Evolutionary conservation across 2,888 invertebrate genomes (phyloP), one percentile per base, ranked within the genome.

Genomic region (Eilema caniola): DNA sequence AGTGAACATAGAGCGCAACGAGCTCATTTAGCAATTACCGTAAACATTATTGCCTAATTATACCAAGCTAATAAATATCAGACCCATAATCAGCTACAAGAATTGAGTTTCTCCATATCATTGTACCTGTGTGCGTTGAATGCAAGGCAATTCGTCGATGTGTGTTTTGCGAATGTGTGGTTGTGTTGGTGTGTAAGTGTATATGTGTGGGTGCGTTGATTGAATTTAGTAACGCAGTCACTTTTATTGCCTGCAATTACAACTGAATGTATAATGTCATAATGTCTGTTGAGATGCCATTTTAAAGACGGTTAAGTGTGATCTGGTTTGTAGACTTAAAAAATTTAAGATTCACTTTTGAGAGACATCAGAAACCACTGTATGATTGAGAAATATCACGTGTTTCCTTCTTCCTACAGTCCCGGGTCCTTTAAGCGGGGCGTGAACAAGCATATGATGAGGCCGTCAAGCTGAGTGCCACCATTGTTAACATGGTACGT

Each of bases 231-330:
- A 83, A 83, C 81, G 83, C 83, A 85, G 84, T 86, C 84, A 75
- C 72, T 83, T 83, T 85, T 83, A 86, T 84, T 83, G 85, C 85
- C 81, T 77, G 86, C 87, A 87, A 88, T 88, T 87, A 88, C 82
- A 74, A 82, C 77, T 83, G 80, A 84, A 85, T 85, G 76, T 83
- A 84, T 87, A 85, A 87, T 76, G 79, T 77, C 74, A 84, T 87
- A 85, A 87, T 76, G 79, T 77, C 74, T 70, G 72, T 47, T 80
- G 73, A 74, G 75, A 72, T 74, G 73, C 64, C 67, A 74, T 79
- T 80, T 73, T 69, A 71, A 66, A n/a, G 71, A 73, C 56, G 72
- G 79, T 68, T 68, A 82, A 85, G 85, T 79, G 81, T 71, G 79
- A 82, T 70, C 62, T 31, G 16, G 31, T 65, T 28, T 7, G 31